Evolutionary conservation across 37 sponge, comb jelly and placozoan species (phyloP).

Genomic region (Axinella damicornis): DNA sequence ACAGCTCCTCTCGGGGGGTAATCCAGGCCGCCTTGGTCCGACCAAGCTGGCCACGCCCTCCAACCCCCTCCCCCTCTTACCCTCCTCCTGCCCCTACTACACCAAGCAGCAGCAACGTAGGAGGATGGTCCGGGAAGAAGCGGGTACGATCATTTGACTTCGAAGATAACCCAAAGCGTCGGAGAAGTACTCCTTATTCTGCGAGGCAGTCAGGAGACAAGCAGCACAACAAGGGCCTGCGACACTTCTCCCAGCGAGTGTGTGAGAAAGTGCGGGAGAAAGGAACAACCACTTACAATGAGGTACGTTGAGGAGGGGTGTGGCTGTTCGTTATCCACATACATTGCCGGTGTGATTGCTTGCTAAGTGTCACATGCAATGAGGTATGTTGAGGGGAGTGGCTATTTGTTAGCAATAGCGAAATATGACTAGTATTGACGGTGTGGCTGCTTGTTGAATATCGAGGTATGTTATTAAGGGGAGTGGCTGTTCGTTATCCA

Average conservation of each 20-base stretch:
- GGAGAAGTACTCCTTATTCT: constrained; percentile 14
- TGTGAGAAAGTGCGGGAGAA: constrained; percentile 98
- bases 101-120: constrained; percentile 1
- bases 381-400: constrained; percentile 31
- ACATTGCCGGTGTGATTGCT: too few relatives aligned
- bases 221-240: constrained; percentile 83
- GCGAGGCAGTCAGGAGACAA: constrained; percentile 70
- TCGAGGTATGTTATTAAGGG: too few relatives aligned
- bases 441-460: too few relatives aligned
- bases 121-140: constrained; percentile 22
- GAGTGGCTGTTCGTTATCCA: too few relatives aligned
- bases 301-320: constrained; percentile 55
- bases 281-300: constrained; percentile 93
- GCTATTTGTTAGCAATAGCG: too few relatives aligned
- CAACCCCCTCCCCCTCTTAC: not conserved
- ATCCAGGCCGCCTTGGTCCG: not conserved
- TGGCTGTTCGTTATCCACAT: too few relatives aligned
- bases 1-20: constrained; percentile 29
- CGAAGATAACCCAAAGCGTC: constrained; percentile 21
- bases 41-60: not conserved
- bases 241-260: constrained; percentile 95
- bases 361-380: too few relatives aligned
- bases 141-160: constrained; percentile 29
- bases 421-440: too few relatives aligned
- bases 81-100: constrained; percentile 33